Percentiles rank a stretch among this genome's conserved stretches.
Conservation (phyloP, 2,113 vertebrate species). For the Alouatta palliata region DNA sequence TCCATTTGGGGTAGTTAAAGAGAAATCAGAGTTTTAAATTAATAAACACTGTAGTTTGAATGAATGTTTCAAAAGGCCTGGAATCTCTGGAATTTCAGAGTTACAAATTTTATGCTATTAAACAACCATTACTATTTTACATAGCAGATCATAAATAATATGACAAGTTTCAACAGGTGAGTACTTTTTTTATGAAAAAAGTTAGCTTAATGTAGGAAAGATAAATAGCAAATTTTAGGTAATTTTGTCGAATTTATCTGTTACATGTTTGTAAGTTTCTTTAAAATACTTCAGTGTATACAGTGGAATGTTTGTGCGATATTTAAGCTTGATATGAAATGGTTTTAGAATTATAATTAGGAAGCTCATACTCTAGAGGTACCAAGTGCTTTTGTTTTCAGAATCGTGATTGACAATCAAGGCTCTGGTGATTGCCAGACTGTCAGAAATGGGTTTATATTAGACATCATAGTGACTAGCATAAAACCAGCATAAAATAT, state of each 20-base stretch:
- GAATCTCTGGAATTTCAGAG: not conserved
- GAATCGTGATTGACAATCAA: slow-evolving; percentile 55
- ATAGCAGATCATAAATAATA: not conserved
- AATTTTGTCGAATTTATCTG: not conserved
- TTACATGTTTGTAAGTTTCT: not conserved
- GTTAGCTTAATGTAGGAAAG: not conserved
- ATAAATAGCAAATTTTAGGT: not conserved
- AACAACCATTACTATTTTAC: not conserved
- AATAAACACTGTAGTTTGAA: not conserved
- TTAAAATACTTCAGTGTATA: not conserved
- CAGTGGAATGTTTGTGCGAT: not conserved
- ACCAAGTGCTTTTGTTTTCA: slow-evolving; percentile 27
- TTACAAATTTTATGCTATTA: not conserved
- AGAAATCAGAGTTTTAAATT: not conserved
- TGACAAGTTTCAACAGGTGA: not conserved
- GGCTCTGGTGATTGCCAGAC: not conserved
- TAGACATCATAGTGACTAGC: not conserved
- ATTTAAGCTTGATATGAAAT: slow-evolving; percentile 37
- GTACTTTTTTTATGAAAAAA: not conserved
- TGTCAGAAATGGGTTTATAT: slow-evolving; percentile 19
- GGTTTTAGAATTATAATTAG: slow-evolving; percentile 45
- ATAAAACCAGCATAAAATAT: slow-evolving; percentile 1
- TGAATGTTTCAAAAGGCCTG: not conserved
- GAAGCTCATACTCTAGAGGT: not conserved
- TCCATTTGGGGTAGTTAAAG: not conserved